Percentiles rank a stretch among this genome's conserved stretches.
Evolutionary conservation across 2,113 vertebrate species (phyloP).

Genomic region (Platichthys flesus): DNA sequence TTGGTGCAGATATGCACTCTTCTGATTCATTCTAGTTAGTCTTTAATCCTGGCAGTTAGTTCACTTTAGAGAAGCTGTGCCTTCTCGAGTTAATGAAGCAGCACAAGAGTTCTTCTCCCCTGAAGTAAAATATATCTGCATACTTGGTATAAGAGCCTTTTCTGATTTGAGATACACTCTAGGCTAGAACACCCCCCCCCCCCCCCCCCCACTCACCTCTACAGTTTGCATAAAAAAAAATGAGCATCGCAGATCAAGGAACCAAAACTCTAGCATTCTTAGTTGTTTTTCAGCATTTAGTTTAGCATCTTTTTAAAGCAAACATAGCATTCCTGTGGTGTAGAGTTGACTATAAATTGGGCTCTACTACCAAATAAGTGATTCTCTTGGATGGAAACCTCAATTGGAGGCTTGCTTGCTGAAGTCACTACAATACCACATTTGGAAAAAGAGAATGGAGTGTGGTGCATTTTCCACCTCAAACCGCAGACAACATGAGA

Average conservation of each 20-base stretch:
- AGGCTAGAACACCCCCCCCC: background rate
- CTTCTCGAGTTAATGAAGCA: no score
- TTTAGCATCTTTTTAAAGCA: conserved; percentile 52
- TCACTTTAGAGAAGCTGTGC: no score
- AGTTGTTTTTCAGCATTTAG: conserved; percentile 49
- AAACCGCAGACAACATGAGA: conserved; percentile 4
- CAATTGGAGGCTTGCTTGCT: conserved; percentile 73
- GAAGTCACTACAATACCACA: conserved; percentile 66
- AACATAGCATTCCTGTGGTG: conserved; percentile 72
- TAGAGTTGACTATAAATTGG: conserved; percentile 57
- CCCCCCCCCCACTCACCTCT: background rate
- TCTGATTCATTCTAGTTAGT: no score
- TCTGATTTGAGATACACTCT: no score
- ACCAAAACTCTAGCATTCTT: conserved; percentile 26
- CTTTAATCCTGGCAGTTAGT: no score
- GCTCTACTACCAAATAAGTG: conserved; percentile 61
- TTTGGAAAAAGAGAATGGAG: conserved; percentile 58
- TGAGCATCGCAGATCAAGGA: conserved; percentile 7
- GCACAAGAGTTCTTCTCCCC: no score
- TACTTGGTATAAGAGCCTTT: no score
- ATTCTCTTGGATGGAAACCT: conserved; percentile 72
- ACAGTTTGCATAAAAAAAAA: background rate
- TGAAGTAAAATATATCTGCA: no score
- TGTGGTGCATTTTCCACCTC: conserved; percentile 42
- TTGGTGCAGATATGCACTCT: no score